These are phyloP conservation scores for Dicycla oo DNA, from an alignment of 2,888 invertebrate genomes.

Conservation along the genomic window DNA sequence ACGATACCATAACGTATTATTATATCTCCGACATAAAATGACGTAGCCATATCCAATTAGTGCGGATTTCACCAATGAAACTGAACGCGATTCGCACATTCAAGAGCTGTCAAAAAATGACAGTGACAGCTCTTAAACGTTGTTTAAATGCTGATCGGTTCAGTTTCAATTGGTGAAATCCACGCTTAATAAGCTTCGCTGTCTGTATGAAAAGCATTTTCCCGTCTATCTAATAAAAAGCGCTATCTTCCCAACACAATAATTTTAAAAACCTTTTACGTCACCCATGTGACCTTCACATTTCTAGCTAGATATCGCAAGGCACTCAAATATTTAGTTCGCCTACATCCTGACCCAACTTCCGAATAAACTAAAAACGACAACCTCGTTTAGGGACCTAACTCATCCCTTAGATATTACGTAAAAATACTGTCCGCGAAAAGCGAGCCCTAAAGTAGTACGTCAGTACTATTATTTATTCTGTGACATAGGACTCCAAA, in stretches of 20 bases:
- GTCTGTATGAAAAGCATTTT: neutral
- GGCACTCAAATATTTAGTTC: constrained; percentile 18
- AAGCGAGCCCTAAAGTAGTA: constrained; percentile 13
- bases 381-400: constrained; percentile 25
- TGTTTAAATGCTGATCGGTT: no score
- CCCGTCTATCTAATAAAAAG: neutral
- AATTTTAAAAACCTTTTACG: neutral
- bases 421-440: constrained; percentile 34
- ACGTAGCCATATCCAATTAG: neutral
- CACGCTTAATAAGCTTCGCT: neutral
- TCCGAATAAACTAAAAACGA: constrained; percentile 30
- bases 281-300: neutral
- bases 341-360: neutral
- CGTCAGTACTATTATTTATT: no score
- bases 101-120: no score
- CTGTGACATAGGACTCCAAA: no score
- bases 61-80: no score
- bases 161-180: no score
- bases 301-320: neutral
- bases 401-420: constrained; percentile 18
- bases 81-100: no score
- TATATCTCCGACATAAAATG: neutral
- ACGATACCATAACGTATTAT: neutral
- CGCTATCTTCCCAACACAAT: neutral
- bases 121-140: no score